Evolutionary conservation across 1,140 invertebrate species (phyloP), one percentile per base, ranked within the genome.

Genomic region (Portunus trituberculatus): DNA sequence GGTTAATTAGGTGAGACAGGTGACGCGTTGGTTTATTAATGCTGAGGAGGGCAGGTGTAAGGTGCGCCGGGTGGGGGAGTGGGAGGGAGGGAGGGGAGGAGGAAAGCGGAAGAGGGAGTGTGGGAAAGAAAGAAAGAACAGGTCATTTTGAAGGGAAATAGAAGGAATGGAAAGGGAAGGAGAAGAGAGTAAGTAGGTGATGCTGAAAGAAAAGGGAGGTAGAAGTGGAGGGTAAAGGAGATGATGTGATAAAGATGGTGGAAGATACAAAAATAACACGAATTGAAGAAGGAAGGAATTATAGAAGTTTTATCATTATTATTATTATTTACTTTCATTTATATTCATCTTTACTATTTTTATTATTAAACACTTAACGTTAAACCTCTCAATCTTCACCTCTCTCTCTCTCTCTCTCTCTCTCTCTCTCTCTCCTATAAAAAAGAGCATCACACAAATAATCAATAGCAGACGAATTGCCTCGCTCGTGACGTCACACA

Each of bases 331-430:
- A 39, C 6, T 39, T 39, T 2, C 39, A 2, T 2, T 39, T 39
- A 39, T 39, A 2, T 2, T 2, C 39, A 39, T 39, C 6, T 39
- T 2, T 39, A 39, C 6, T 39, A 39, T 39, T 39, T 39, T 39
- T 39, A 39, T 6, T 39, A 6, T 39, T 39, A 39, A 39, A 6
- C 39, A 39, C 39, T n/a, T n/a, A n/a, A n/a, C 39, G 39, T 39
- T 39, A 39, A 39, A 39, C 39, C 39, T 88, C 29, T 88, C 86
- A 32, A 29, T 88, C 86, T 88, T 29, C 32, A 29, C 32, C 86
- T 88, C 86, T 88, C 86, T 88, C 86, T 88, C 86, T 88, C 86
- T 88, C 86, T 88, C 86, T 88, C 86, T 88, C 86, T 88, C 86
- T 88, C 28, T 88, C 52, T 59, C 52, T 59, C 52, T 59, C 52